Evolutionary conservation across 2,797 vertebrate species (phyloP).

Genomic region (Podarcis lilfordi): DNA sequence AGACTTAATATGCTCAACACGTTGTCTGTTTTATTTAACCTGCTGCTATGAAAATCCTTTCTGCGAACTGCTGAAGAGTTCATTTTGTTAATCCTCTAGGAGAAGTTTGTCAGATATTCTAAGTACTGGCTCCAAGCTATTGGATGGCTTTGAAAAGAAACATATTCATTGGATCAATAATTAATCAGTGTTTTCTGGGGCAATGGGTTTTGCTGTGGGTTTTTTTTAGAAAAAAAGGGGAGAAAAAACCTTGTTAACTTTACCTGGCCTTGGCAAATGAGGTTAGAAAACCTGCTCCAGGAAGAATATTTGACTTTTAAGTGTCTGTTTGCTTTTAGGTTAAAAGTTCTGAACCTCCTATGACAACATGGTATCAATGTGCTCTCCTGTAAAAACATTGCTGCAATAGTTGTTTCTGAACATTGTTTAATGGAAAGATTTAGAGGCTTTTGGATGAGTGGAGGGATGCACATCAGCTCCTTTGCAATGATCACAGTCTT

Average conservation of each 20-base stretch:
- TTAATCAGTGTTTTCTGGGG: constrained; percentile 54
- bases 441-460: background rate
- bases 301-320: constrained; percentile 60
- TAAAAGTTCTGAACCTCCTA: constrained; percentile 46
- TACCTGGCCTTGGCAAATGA: constrained; percentile 53
- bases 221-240: constrained; percentile 11
- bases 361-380: constrained; percentile 48
- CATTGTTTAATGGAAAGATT: constrained; percentile 50
- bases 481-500: background rate
- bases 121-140: constrained; percentile 59
- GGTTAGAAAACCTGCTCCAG: constrained; percentile 54
- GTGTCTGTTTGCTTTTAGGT: constrained; percentile 50
- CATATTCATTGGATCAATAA: constrained; percentile 73
- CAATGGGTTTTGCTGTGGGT: constrained; percentile 50
- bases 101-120: constrained; percentile 63
- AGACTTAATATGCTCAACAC: constrained; percentile 49
- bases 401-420: constrained; percentile 32
- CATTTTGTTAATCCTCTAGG: constrained; percentile 71
- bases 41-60: constrained; percentile 59
- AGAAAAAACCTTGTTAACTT: constrained; percentile 50
- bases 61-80: constrained; percentile 62
- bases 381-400: constrained; percentile 47
- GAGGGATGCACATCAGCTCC: background rate
- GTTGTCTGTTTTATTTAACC: constrained; percentile 60
- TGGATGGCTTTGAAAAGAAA: constrained; percentile 61